Base-by-base conservation (phyloP, 1,140 invertebrate genomes). In the Drosophila littoralis region DNA sequence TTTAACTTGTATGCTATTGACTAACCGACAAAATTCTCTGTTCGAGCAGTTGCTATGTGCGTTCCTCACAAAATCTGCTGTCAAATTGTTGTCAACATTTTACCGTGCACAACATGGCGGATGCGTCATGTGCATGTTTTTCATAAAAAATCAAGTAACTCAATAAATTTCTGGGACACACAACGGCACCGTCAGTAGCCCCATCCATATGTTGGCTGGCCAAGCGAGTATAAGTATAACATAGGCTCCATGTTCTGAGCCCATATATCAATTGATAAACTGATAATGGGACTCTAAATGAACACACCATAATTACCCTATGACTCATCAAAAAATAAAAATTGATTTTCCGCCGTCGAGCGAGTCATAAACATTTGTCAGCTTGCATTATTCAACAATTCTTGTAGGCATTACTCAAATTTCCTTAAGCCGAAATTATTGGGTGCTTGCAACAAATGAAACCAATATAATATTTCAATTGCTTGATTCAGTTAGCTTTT, bases 401-500 rank as follows among this genome's bases (percentile, higher is more conserved):
- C 10, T 45, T 12, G 0, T 15, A 17, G 54, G 4, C 7, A 17
- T 57, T 43, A 42, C 54, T 57, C 38, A 42, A 28, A 28, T 42
- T 12, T 10, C 9, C 28, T 28, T 42, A 42, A 28, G 36, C 10
- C 38, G 22, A 65, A 65, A 43, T 10, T 40, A 64, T 63, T 54
- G 45, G 45, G 17, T 54, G 15, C 2, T 13, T 28, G 22, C 22
- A 6, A 13, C 7, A 13, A 43, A 50, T 33, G 48, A 35, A 7
- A 6, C 22, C 10, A 28, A 32, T 12, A 9, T 46, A 46, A 46
- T 38, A 22, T 15, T 54, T 55, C 10, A 50, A 50, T 22, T 50
- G 45, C 22, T 36, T 42, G 13, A 97, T 88, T 92, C 96, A 97
- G 1, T 95, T 93, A 40, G 94, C 93, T 54, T 95, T 95, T 75